Evolutionary conservation across 2,888 invertebrate genomes (phyloP).

Genomic region (Rhogogaster chlorosoma): DNA sequence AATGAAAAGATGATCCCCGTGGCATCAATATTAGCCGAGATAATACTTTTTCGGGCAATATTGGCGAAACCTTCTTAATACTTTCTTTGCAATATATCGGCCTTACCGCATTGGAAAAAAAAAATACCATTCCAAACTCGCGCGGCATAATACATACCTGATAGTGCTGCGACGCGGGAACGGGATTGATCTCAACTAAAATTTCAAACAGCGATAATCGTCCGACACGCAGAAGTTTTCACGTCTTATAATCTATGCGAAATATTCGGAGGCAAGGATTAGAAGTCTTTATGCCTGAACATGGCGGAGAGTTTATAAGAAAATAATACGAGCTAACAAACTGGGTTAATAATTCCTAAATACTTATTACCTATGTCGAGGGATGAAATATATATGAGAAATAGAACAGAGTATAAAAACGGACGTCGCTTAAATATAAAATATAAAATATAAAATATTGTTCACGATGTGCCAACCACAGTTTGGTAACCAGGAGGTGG

Average conservation of each 20-base stretch:
- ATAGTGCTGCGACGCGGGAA: not conserved
- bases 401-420: not conserved
- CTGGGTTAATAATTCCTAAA: not conserved
- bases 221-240: not conserved
- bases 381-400: too few species aligned
- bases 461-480: constrained; percentile 39
- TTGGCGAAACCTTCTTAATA: too few species aligned
- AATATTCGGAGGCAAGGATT: not conserved
- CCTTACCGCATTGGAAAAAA: too few species aligned
- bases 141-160: not conserved
- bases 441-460: not conserved
- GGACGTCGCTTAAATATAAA: too few species aligned
- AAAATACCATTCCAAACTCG: not conserved
- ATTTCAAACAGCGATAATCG: not conserved
- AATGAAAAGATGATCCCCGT: too few species aligned
- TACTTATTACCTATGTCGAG: not conserved
- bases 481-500: constrained; percentile 58
- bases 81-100: too few species aligned
- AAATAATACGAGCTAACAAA: not conserved
- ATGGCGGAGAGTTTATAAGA: not conserved
- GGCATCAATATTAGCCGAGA: too few species aligned
- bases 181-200: not conserved
- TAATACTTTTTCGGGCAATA: not conserved
- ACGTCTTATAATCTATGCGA: not conserved
- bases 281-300: not conserved